Evolutionary conservation across 2,797 vertebrate species (phyloP).

Genomic region (Benthosema pterotum): DNA sequence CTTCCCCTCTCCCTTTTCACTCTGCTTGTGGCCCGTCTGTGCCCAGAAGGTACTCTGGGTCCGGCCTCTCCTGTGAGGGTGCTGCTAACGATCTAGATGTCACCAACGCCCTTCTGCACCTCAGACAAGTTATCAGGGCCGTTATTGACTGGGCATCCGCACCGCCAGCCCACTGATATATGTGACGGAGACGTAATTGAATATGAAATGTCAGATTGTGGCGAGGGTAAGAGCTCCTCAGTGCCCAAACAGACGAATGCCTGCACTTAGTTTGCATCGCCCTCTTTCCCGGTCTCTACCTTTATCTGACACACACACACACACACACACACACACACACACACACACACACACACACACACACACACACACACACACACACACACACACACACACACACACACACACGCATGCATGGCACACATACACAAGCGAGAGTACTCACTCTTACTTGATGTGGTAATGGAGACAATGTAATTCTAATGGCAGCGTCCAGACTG

Average conservation of each 20-base stretch:
- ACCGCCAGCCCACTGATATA: constrained; percentile 52
- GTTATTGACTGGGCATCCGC: constrained; percentile 62
- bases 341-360: constrained; percentile 17
- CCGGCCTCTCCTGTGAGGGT: constrained; percentile 40
- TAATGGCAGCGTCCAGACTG: constrained; percentile 66
- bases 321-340: constrained; percentile 19
- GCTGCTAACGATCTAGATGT: constrained; percentile 57
- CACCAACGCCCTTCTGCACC: constrained; percentile 42
- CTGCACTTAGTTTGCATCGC: constrained; percentile 9
- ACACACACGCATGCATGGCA: too few species aligned
- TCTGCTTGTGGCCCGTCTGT: not conserved
- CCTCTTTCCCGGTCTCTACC: too few species aligned
- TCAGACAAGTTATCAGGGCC: constrained; percentile 47
- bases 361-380: not conserved
- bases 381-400: constrained; percentile 11
- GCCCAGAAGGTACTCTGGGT: constrained; percentile 10
- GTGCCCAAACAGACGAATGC: constrained; percentile 47
- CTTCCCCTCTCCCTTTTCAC: not conserved
- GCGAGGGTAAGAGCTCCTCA: constrained; percentile 47
- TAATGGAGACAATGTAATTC: constrained; percentile 72
- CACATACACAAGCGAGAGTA: too few species aligned
- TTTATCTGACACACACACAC: constrained; percentile 2
- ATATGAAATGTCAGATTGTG: constrained; percentile 62
- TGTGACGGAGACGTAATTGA: constrained; percentile 64
- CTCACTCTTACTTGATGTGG: constrained; percentile 12